Conservation (phyloP, 2,888 invertebrate genomes). For the Marasmarcha lunaedactyla region DNA sequence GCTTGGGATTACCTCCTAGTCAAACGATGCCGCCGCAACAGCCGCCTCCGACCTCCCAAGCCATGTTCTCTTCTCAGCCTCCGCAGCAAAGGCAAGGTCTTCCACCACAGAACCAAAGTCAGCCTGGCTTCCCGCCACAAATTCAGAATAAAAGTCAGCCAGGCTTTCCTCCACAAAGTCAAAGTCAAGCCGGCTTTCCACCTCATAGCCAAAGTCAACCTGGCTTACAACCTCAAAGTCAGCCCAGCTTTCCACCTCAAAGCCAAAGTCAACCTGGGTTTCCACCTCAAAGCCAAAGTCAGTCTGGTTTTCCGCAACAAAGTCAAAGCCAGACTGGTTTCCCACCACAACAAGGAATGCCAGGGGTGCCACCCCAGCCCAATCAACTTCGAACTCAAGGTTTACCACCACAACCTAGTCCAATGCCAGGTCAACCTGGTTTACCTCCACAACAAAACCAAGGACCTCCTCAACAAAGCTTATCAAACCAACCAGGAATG, state of each 20-base stretch:
- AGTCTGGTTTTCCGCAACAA: conserved; percentile 5
- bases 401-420: conserved; percentile 15
- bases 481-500: conserved; percentile 20
- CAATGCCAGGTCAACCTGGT: conserved; percentile 11
- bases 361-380: conserved; percentile 14
- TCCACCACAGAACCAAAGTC: conserved; percentile 16
- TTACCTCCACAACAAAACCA: conserved; percentile 14
- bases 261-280: conserved; percentile 21
- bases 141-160: conserved; percentile 16
- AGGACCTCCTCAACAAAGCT: conserved; percentile 12
- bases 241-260: conserved; percentile 15
- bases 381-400: conserved; percentile 19
- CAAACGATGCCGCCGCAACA: conserved; percentile 15
- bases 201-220: conserved; percentile 21
- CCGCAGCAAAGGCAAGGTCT: conserved; percentile 15
- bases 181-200: conserved; percentile 13
- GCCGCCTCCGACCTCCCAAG: conserved; percentile 18
- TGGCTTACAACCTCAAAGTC: conserved; percentile 15
- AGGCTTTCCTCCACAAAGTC: conserved; percentile 17
- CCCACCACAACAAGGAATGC: conserved; percentile 14
- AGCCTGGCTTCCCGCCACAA: conserved; percentile 15
- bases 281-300: conserved; percentile 10
- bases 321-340: conserved; percentile 9
- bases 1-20: conserved; percentile 15
- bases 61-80: conserved; percentile 17